Conservation (phyloP, 2,888 invertebrate genomes). For the Hyposoter didymator region DNA sequence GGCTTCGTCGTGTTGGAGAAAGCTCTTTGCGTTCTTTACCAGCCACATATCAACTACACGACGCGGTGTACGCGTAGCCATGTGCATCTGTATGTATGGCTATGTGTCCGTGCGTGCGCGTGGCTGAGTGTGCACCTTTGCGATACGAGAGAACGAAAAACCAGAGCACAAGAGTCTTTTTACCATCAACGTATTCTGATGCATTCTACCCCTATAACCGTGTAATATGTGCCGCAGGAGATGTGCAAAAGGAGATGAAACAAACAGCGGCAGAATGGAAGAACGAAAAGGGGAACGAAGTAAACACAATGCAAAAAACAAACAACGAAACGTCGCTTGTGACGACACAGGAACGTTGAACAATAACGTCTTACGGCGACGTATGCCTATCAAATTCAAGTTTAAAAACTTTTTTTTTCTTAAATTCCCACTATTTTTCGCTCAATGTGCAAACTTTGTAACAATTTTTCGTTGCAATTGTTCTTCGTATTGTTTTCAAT, state of each 20-base stretch:
- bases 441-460: background rate
- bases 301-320: background rate
- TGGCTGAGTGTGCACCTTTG: slow-evolving; percentile 11
- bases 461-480: background rate
- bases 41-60: slow-evolving; percentile 34
- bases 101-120: background rate
- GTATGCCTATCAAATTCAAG: background rate
- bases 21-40: slow-evolving; percentile 55
- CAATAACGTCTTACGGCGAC: background rate
- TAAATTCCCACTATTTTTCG: background rate
- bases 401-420: background rate
- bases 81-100: no score
- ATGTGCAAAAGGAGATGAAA: slow-evolving; percentile 3
- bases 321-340: background rate
- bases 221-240: slow-evolving; percentile 13
- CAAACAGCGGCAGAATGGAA: slow-evolving; percentile 1
- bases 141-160: slow-evolving; percentile 35
- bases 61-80: background rate
- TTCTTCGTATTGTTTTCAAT: background rate
- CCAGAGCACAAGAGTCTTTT: slow-evolving; percentile 28
- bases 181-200: slow-evolving; percentile 39
- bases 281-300: background rate
- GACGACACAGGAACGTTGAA: background rate
- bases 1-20: slow-evolving; percentile 39
- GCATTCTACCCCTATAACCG: slow-evolving; percentile 34